Conservation (phyloP, 2,797 vertebrate genomes). For the Phyllotis vaccarum region DNA sequence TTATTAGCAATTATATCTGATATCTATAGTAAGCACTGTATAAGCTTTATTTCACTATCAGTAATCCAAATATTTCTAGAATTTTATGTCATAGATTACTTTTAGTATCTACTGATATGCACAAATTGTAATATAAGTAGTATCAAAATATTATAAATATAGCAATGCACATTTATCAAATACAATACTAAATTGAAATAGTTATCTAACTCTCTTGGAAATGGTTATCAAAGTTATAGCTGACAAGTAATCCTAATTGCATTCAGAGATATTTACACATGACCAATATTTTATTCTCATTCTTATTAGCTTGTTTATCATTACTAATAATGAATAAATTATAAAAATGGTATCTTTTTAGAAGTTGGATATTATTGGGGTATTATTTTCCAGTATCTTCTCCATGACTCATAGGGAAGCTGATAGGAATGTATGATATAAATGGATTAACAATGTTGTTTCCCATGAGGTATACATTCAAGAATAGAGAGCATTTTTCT, state of each 20-base stretch:
- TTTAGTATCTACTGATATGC: background rate
- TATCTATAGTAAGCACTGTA: background rate
- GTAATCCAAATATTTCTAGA: background rate
- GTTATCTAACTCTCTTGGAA: background rate
- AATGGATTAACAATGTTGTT: background rate
- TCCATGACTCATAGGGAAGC: background rate
- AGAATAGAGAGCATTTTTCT: background rate
- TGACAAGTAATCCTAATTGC: background rate
- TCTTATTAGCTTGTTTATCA: background rate
- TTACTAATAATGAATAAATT: background rate
- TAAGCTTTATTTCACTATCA: background rate
- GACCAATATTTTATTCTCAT: background rate
- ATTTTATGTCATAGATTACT: background rate
- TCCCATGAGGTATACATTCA: background rate
- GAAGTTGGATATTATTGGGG: background rate
- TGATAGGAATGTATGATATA: background rate
- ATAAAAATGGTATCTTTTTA: background rate
- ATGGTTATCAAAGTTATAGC: background rate
- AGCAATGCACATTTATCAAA: background rate
- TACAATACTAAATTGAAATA: background rate
- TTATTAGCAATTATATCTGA: background rate
- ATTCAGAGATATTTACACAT: background rate
- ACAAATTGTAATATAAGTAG: background rate
- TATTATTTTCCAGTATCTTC: background rate
- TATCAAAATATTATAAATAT: background rate